These are phyloP conservation scores for Acanthopagrus latus DNA, from an alignment of 2,797 vertebrate species.

Conservation along the genomic window DNA sequence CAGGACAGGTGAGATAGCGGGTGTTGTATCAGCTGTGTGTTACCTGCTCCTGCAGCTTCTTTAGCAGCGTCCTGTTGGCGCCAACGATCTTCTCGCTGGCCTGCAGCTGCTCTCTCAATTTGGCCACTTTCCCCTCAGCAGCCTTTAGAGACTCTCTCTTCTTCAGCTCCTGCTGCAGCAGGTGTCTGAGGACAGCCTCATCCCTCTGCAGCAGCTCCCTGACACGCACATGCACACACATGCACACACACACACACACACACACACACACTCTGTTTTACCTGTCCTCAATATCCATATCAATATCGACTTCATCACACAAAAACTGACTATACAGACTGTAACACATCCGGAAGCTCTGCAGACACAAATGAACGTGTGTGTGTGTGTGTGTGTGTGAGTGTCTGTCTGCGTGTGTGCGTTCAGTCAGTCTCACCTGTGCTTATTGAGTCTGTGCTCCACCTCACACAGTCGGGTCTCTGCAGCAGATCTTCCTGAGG, in stretches of 20 bases:
- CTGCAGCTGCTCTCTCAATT: slow-evolving; percentile 93
- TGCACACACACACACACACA: background rate
- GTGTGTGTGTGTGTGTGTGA: no score
- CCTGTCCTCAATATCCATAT: no score
- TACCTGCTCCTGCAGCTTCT: slow-evolving; percentile 96
- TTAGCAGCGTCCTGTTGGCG: slow-evolving; percentile 91
- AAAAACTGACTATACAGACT: background rate
- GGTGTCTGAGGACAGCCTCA: slow-evolving; percentile 90
- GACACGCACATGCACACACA: slow-evolving; percentile 3
- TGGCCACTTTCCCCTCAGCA: slow-evolving; percentile 91
- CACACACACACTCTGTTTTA: background rate
- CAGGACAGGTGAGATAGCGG: no score
- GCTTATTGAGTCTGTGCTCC: slow-evolving; percentile 89
- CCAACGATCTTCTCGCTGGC: slow-evolving; percentile 93
- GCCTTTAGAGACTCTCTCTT: slow-evolving; percentile 93
- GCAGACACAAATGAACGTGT: no score
- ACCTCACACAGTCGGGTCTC: slow-evolving; percentile 86
- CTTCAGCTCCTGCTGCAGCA: slow-evolving; percentile 94
- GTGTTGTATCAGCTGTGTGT: no score
- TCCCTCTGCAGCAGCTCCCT: slow-evolving; percentile 93
- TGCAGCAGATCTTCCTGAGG: slow-evolving; percentile 78
- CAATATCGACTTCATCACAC: no score
- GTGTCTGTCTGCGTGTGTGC: no score
- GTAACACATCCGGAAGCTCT: background rate
- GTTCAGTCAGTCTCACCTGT: slow-evolving; percentile 83